Evolutionary conservation across 2,888 invertebrate genomes (phyloP).

Genomic region (Nomada lathburiana): DNA sequence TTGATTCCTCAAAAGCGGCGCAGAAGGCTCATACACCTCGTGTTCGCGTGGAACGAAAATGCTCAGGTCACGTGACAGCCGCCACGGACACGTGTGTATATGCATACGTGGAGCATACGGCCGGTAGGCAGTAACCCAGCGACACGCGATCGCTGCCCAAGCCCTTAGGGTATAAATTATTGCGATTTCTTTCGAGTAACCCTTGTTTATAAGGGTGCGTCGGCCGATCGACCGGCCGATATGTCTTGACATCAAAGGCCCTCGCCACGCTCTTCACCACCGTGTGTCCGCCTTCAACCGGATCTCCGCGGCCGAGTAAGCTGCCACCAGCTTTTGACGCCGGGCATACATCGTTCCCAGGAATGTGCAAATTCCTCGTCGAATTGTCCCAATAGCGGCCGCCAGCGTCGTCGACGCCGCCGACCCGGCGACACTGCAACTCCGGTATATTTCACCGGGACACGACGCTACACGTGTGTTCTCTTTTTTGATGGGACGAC

Average conservation of each 20-base stretch:
- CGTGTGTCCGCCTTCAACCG: constrained; percentile 58
- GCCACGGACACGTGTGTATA: constrained; percentile 36
- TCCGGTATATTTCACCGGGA: constrained; percentile 40
- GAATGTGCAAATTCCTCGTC: constrained; percentile 53
- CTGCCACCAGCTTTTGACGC: constrained; percentile 12
- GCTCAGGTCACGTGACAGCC: constrained; percentile 69
- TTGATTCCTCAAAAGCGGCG: constrained; percentile 62
- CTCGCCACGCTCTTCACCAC: constrained; percentile 63
- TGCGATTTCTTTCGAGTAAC: constrained; percentile 81
- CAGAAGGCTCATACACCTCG: constrained; percentile 34
- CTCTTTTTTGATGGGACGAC: constrained; percentile 50
- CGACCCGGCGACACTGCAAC: not conserved
- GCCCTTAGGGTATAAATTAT: constrained; percentile 82
- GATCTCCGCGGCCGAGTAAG: constrained; percentile 66
- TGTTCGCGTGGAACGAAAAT: constrained; percentile 68
- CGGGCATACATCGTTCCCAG: constrained; percentile 1
- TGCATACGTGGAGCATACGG: constrained; percentile 53
- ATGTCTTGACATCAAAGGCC: constrained; percentile 82
- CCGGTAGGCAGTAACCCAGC: constrained; percentile 70
- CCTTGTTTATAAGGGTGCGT: constrained; percentile 82
- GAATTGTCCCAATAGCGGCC: constrained; percentile 32
- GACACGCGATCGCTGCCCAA: constrained; percentile 82
- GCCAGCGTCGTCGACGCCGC: not conserved
- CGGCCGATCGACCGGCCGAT: constrained; percentile 79
- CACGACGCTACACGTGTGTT: constrained; percentile 31